These are phyloP conservation scores for Drosophila kohkoa DNA, from an alignment of 1,140 invertebrate species.

Conservation along the genomic window DNA sequence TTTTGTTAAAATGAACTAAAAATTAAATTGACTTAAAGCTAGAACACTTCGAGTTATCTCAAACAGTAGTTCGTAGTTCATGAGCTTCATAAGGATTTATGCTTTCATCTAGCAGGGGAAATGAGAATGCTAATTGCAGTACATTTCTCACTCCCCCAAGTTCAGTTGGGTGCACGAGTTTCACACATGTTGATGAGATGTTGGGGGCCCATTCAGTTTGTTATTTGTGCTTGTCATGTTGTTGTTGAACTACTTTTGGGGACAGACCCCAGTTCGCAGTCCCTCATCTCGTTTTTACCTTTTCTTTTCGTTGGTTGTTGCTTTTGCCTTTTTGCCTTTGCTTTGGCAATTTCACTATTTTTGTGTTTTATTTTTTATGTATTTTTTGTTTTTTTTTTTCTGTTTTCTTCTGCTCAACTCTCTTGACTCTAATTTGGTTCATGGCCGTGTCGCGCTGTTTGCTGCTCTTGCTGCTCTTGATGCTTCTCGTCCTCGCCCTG, in stretches of 20 bases:
- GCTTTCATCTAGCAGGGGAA: not conserved
- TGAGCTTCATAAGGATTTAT: not conserved
- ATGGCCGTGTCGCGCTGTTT: slow-evolving; percentile 48
- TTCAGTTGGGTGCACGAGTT: slow-evolving; percentile 15
- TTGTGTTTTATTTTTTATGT: slow-evolving; percentile 19
- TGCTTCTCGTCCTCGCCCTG: not conserved
- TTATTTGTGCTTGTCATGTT: slow-evolving; percentile 53
- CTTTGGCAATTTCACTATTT: slow-evolving; percentile 29
- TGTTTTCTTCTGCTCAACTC: slow-evolving; percentile 40
- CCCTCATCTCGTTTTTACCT: slow-evolving; percentile 43
- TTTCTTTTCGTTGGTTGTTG: slow-evolving; percentile 14
- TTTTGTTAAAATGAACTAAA: too few relatives aligned
- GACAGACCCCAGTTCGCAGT: slow-evolving; percentile 20
- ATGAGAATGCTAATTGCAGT: slow-evolving; percentile 19
- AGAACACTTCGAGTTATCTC: too few relatives aligned
- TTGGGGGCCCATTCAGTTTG: slow-evolving; percentile 33
- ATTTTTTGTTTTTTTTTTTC: slow-evolving; percentile 4
- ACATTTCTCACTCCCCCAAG: slow-evolving; percentile 1
- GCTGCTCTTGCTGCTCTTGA: slow-evolving; percentile 9
- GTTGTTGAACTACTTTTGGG: slow-evolving; percentile 72
- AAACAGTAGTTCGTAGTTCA: not conserved
- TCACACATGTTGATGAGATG: slow-evolving; percentile 15
- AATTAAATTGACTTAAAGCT: too few relatives aligned
- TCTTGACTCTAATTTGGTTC: slow-evolving; percentile 81
- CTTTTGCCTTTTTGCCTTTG: slow-evolving; percentile 18